These are phyloP conservation scores for Vulpes lagopus DNA, from an alignment of 2,113 vertebrate species.

Conservation along the genomic window DNA sequence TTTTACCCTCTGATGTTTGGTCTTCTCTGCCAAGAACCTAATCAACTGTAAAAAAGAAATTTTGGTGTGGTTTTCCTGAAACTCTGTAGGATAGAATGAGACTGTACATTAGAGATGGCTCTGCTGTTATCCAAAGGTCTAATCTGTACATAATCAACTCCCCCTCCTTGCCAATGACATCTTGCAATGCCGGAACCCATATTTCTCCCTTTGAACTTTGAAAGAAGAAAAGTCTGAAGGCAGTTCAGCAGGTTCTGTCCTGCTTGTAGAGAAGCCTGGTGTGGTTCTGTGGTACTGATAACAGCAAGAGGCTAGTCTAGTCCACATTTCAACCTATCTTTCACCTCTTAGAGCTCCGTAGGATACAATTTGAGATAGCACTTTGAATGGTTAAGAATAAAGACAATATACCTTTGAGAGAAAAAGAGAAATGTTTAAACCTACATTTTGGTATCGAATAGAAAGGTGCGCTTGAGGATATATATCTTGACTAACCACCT, in stretches of 20 bases:
- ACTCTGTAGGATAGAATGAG: neutral
- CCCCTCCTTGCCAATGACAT: neutral
- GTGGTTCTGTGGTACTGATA: neutral
- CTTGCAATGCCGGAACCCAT: neutral
- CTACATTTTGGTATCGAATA: conserved; percentile 9
- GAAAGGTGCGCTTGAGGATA: neutral
- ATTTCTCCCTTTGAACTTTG: neutral
- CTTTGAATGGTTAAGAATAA: neutral
- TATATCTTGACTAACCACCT: neutral
- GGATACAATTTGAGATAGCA: neutral
- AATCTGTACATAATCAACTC: neutral
- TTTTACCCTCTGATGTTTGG: neutral
- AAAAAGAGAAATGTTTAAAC: neutral
- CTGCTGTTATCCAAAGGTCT: neutral
- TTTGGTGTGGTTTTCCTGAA: neutral
- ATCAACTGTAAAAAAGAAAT: neutral
- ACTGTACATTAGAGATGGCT: neutral
- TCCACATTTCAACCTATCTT: neutral
- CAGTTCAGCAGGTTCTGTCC: neutral
- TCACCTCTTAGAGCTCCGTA: neutral
- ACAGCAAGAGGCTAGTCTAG: neutral
- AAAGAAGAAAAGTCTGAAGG: neutral
- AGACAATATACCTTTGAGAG: neutral
- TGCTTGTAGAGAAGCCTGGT: neutral
- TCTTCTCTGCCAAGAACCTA: conserved; percentile 8